Percentiles rank a stretch among this genome's conserved stretches.
These are phyloP conservation scores for Rhinella marina DNA, from an alignment of 2,797 vertebrate species.

Conservation along the genomic window DNA sequence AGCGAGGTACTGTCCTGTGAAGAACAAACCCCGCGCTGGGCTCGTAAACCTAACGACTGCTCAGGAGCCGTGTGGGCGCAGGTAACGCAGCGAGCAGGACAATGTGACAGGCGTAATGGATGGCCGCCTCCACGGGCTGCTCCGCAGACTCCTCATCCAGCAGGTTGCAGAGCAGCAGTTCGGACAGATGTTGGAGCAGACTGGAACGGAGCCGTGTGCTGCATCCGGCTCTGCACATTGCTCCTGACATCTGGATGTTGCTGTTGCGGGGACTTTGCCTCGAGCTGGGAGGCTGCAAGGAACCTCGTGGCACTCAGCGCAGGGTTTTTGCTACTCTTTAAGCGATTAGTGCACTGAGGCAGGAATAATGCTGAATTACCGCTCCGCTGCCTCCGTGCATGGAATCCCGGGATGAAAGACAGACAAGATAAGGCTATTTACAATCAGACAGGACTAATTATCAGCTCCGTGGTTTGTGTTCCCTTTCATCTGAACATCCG, in stretches of 20 bases:
- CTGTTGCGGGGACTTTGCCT: constrained; percentile 85
- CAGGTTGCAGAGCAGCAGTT: constrained; percentile 89
- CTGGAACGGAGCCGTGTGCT: constrained; percentile 89
- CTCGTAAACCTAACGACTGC: constrained; percentile 59
- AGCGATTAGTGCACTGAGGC: constrained; percentile 89
- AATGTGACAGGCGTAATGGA: constrained; percentile 59
- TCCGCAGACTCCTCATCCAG: constrained; percentile 63
- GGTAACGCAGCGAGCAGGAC: constrained; percentile 33
- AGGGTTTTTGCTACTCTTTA: constrained; percentile 85
- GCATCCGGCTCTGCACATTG: constrained; percentile 84
- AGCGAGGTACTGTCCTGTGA: constrained; percentile 41
- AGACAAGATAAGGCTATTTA: constrained; percentile 80
- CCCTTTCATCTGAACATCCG: constrained; percentile 61
- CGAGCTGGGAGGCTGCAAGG: constrained; percentile 87
- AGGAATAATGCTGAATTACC: constrained; percentile 90
- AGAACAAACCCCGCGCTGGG: constrained; percentile 31
- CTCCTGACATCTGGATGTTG: constrained; percentile 96
- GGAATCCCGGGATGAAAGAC: constrained; percentile 86
- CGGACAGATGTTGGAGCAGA: constrained; percentile 96
- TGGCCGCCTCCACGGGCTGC: constrained; percentile 18
- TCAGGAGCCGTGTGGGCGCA: constrained; percentile 33
- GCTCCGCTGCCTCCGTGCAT: constrained; percentile 84
- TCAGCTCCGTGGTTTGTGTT: constrained; percentile 67
- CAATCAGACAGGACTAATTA: constrained; percentile 76
- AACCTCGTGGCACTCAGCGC: constrained; percentile 86